Evolutionary conservation across 2,888 invertebrate species (phyloP).

Genomic region (Aspidiotus destructor): DNA sequence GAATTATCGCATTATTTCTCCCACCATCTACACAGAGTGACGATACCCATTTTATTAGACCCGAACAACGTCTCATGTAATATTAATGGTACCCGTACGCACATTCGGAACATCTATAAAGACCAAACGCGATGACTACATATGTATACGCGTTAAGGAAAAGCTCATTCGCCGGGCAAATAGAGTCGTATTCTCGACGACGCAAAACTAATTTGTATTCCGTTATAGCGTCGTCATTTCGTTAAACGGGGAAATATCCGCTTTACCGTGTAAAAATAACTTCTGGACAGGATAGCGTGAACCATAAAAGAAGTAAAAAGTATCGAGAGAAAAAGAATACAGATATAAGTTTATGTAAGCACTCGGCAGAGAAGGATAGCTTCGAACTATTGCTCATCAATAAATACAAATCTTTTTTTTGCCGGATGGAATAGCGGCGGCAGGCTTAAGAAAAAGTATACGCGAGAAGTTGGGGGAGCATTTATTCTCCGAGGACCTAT

Average conservation of each 20-base stretch:
- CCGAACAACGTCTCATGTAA: too few relatives aligned
- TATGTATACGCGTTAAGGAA: too few relatives aligned
- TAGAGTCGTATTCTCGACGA: too few relatives aligned
- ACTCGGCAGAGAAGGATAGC: constrained; percentile 6
- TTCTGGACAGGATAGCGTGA: constrained; percentile 14
- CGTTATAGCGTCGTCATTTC: constrained; percentile 21
- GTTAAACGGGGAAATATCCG: constrained; percentile 24
- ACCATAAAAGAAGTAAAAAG: background rate
- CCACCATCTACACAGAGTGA: too few relatives aligned
- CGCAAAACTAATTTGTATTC: constrained; percentile 30
- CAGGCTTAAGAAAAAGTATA: background rate
- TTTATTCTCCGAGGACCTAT: constrained; percentile 31
- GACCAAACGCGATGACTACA: too few relatives aligned
- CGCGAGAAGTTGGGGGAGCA: constrained; percentile 23
- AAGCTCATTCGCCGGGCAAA: too few relatives aligned
- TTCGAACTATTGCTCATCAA: constrained; percentile 27
- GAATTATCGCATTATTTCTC: too few relatives aligned
- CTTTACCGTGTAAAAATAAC: constrained; percentile 7
- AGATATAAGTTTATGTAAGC: too few relatives aligned
- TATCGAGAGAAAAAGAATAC: too few relatives aligned
- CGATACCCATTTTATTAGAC: too few relatives aligned
- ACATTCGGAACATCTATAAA: too few relatives aligned
- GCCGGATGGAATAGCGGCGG: constrained; percentile 21
- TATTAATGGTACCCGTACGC: too few relatives aligned
- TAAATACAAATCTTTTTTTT: constrained; percentile 30